These are phyloP conservation scores for Dryococelus australis DNA, from an alignment of 2,888 invertebrate species.

Conservation along the genomic window DNA sequence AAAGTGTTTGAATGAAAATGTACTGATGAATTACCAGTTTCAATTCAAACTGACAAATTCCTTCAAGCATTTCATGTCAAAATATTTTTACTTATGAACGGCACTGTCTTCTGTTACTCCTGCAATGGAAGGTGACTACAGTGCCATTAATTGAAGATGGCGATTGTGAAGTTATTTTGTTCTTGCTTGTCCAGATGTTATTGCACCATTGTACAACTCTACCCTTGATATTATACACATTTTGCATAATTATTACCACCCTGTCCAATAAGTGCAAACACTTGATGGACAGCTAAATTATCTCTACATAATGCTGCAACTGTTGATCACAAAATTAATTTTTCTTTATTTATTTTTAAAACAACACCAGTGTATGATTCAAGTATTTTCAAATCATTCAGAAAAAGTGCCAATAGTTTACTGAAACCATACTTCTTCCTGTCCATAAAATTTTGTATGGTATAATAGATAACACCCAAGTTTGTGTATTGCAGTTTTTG, in stretches of 20 bases:
- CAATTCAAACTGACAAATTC: slow-evolving; percentile 38
- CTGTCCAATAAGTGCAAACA: slow-evolving; percentile 19
- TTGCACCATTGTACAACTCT: slow-evolving; percentile 29
- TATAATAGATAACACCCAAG: slow-evolving; percentile 28
- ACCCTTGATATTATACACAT: slow-evolving; percentile 28
- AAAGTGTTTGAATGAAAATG: too few relatives aligned
- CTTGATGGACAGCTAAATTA: slow-evolving; percentile 29
- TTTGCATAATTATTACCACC: slow-evolving; percentile 25
- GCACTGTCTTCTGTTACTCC: slow-evolving; percentile 17
- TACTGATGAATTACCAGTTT: slow-evolving; percentile 40
- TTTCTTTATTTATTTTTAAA: not conserved
- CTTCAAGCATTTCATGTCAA: slow-evolving; percentile 38
- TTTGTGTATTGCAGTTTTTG: slow-evolving; percentile 31
- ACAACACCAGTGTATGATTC: not conserved
- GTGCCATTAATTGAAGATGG: not conserved
- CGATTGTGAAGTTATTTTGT: slow-evolving; percentile 27
- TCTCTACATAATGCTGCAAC: slow-evolving; percentile 30
- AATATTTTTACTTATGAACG: slow-evolving; percentile 17
- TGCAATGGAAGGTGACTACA: not conserved
- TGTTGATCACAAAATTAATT: slow-evolving; percentile 26
- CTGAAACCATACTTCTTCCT: too few relatives aligned
- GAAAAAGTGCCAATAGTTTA: not conserved
- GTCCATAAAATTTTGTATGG: slow-evolving; percentile 26
- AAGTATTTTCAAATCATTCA: not conserved
- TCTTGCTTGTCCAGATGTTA: not conserved